These are phyloP conservation scores for Gorsachius goisagi DNA, from an alignment of 2,113 vertebrate species.

Conservation along the genomic window DNA sequence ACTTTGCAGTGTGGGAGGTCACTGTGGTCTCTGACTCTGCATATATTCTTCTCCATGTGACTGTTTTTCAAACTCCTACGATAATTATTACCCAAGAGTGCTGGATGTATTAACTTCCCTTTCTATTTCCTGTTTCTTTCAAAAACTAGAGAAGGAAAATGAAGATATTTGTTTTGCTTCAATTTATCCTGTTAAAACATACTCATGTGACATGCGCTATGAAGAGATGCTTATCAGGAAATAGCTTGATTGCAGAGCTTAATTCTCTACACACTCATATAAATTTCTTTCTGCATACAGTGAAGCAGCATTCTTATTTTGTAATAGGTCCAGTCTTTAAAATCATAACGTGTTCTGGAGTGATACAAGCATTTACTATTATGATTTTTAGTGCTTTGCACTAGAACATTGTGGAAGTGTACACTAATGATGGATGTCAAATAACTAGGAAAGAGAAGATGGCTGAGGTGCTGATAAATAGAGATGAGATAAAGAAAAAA, in stretches of 20 bases:
- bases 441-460: not conserved
- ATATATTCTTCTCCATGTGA: not conserved
- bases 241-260: not conserved
- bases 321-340: not conserved
- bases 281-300: not conserved
- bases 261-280: not conserved
- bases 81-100: not conserved
- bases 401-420: not conserved
- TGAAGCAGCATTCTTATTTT: not conserved
- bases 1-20: constrained; percentile 38
- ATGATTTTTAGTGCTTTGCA: not conserved
- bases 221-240: not conserved
- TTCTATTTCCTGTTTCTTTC: constrained; percentile 1
- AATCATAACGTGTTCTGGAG: not conserved
- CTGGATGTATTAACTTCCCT: constrained; percentile 2
- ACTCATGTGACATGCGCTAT: not conserved
- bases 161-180: not conserved
- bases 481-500: not conserved
- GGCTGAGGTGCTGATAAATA: not conserved
- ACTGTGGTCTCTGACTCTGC: constrained; percentile 35
- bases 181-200: not conserved
- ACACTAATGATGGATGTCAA: not conserved
- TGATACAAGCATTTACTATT: not conserved
- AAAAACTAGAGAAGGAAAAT: not conserved
- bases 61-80: not conserved